Conservation (phyloP, 2,888 invertebrate genomes). For the Agrochola litura region DNA sequence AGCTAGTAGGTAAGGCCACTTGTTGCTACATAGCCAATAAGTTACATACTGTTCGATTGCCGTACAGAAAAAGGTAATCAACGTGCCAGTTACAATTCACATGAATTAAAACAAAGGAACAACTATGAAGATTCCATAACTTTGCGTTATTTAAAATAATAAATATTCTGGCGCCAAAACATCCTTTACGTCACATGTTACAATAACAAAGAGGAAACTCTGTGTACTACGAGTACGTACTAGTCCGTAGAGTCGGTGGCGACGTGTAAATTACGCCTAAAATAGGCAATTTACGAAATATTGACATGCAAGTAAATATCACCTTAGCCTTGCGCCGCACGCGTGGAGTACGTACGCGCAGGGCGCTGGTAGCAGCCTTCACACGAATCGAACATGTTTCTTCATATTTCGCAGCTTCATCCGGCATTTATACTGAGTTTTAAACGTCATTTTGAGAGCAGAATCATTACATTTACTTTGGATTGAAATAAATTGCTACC, state of each 20-base stretch:
- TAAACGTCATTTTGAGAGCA: constrained; percentile 28
- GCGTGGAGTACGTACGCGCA: constrained; percentile 40
- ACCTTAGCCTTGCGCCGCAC: constrained; percentile 63
- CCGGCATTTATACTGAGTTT: constrained; percentile 33
- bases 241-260: constrained; percentile 18
- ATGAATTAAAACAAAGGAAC: background rate
- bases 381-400: constrained; percentile 53
- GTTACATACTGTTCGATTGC: background rate
- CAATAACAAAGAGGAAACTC: constrained; percentile 21
- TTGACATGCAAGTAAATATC: constrained; percentile 59
- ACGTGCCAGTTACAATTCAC: background rate
- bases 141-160: background rate
- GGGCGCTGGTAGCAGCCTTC: constrained; percentile 48
- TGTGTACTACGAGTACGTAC: background rate
- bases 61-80: background rate
- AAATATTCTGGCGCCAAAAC: background rate
- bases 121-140: too few relatives aligned
- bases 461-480: constrained; percentile 4
- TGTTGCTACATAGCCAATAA: background rate
- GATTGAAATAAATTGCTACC: background rate
- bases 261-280: constrained; percentile 38
- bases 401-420: constrained; percentile 53
- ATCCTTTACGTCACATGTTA: constrained; percentile 5
- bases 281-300: constrained; percentile 58
- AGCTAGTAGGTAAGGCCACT: background rate